phyloP scores from a whole-genome alignment of 2,888 invertebrate species.

The Cantharis flavilabris region DNA sequence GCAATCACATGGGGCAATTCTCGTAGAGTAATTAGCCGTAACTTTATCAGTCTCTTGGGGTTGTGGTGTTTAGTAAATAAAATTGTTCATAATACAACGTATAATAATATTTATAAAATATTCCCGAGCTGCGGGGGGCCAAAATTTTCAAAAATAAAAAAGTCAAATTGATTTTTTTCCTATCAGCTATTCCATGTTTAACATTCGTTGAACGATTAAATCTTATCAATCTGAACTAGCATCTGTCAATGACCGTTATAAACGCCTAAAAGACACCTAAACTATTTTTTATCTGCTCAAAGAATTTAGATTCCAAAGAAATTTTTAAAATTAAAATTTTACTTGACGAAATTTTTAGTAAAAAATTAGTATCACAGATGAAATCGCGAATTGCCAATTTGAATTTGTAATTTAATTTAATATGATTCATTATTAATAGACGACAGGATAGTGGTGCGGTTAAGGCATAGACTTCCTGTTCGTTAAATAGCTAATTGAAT shows the following conservation, averaged over 20 bases:
- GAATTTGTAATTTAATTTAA: too few species aligned
- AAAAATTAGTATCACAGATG: too few species aligned
- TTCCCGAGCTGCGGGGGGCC: neutral
- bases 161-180: neutral
- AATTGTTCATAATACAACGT: slow-evolving; percentile 3
- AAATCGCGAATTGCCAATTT: too few species aligned
- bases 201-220: neutral
- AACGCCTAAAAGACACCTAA: neutral
- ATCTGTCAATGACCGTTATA: neutral
- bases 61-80: neutral
- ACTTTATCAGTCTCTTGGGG: slow-evolving; percentile 23
- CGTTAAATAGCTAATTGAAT: too few species aligned
- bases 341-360: too few species aligned
- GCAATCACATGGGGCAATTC: slow-evolving; percentile 27
- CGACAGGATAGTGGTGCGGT: too few species aligned
- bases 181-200: neutral
- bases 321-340: too few species aligned
- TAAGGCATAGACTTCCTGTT: too few species aligned
- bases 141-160: neutral
- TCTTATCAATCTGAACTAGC: neutral
- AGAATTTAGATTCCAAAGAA: neutral
- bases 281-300: neutral
- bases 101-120: neutral
- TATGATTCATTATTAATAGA: too few species aligned
- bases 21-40: slow-evolving; percentile 24